Evolutionary conservation across 1,140 invertebrate genomes (phyloP).

Genomic region (Drosophila nebulosa): DNA sequence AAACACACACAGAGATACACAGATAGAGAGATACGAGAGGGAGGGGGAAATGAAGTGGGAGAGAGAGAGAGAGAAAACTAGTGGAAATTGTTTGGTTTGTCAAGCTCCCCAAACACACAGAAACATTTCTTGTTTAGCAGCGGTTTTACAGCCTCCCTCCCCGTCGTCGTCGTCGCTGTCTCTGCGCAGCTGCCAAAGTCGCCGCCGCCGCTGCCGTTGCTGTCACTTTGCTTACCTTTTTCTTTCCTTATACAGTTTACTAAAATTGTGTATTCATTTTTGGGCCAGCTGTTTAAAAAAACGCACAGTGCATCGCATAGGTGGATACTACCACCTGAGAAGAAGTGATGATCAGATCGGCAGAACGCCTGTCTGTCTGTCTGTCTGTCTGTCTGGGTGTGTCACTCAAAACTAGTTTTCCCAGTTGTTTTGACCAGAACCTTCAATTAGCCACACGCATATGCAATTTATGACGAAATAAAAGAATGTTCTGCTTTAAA

Average conservation of each 20-base stretch:
- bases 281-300: not conserved
- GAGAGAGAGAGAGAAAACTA: not conserved
- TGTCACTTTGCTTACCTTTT: conserved; percentile 3
- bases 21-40: not conserved
- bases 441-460: not conserved
- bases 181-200: conserved; percentile 7
- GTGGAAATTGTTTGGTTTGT: not conserved
- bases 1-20: not conserved
- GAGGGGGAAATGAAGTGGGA: not conserved
- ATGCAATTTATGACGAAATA: not conserved
- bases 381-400: not conserved
- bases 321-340: too few relatives aligned
- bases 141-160: not conserved
- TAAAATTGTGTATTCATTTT: not conserved
- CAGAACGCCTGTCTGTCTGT: not conserved
- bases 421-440: not conserved
- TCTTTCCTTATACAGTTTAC: not conserved
- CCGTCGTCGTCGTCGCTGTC: not conserved
- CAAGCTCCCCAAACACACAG: conserved; percentile 2
- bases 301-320: not conserved
- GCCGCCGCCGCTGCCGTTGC: too few relatives aligned
- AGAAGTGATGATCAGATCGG: too few relatives aligned
- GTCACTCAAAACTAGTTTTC: not conserved
- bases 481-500: not conserved
- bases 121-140: conserved; percentile 4